Base-by-base conservation (phyloP, 2,797 vertebrate species). In the Melanotaenia nigrans region DNA sequence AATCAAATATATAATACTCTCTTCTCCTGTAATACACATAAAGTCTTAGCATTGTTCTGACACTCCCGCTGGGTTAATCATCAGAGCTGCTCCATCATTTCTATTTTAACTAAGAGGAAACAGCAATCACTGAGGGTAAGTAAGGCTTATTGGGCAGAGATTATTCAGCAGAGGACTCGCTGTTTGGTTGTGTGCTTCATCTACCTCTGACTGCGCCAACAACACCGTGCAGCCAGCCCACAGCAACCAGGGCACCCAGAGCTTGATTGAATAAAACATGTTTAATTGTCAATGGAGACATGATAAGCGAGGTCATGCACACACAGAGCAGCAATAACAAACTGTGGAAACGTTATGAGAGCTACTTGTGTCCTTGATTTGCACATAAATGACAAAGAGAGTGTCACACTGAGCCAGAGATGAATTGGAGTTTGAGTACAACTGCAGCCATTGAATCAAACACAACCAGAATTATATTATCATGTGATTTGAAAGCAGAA, bases 231-330 rank as follows among this genome's bases (percentile, higher is more conserved):
- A 78, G 79, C 69, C 81, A 80, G 77, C 76, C 67, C 70, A 75
- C 73, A 80, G 76, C 71, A 61, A 72, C 77, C 30, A n/a, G 61
- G 62, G 62, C 7, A 73, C 74, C 40, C 28, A 40, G 65, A 86
- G 83, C 87, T 81, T 92, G 88, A 92, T 89, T 93, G 90, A 94
- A 92, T 92, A 90, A 93, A 94, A 92, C 82, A 89, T 90, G 81
- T 87, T 87, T 93, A 90, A 93, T 93, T 93, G 90, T 92, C 87
- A 78, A 75, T 28, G 61, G 80, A 62, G 83, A 85, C 42, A 61
- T 82, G 85, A 91, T 71, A 45, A 83, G 74, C 32, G 32, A 81
- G 79, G 73, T 75, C 65, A 33, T 53, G 73, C 8, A 36, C 65
- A 49, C 62, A 25, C 5, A 1, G 54, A 76, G 78, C 71, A 20